Evolutionary conservation across 2,888 invertebrate species (phyloP).

Genomic region (Luperina nickerlii): DNA sequence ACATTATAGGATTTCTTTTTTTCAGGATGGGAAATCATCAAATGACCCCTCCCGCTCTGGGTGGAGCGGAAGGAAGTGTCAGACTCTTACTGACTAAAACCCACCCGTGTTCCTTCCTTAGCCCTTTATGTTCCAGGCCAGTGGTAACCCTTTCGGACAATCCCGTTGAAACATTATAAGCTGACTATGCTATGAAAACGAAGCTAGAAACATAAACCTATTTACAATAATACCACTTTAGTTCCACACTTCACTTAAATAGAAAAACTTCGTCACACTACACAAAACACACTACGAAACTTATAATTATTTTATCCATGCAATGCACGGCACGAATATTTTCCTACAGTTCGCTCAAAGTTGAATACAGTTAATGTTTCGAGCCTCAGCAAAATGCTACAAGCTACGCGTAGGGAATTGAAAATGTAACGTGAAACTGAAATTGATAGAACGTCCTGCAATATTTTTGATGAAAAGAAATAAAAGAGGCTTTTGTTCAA

Average conservation of each 20-base stretch:
- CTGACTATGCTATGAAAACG: neutral
- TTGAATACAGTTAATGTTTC: constrained; percentile 44
- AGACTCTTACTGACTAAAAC: too few relatives aligned
- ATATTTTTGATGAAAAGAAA: constrained; percentile 42
- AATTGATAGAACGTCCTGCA: constrained; percentile 32
- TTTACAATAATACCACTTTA: constrained; percentile 17
- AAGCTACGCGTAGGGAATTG: constrained; percentile 43
- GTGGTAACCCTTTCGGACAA: too few relatives aligned
- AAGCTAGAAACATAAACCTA: neutral
- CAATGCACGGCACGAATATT: constrained; percentile 35
- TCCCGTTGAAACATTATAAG: neutral
- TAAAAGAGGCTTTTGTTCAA: constrained; percentile 30
- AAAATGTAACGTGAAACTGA: constrained; percentile 50
- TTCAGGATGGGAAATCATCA: too few relatives aligned
- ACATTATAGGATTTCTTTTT: too few relatives aligned
- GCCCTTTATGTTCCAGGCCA: too few relatives aligned
- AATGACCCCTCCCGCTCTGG: too few relatives aligned
- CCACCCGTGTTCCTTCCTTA: too few relatives aligned
- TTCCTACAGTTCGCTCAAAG: constrained; percentile 34
- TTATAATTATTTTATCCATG: constrained; percentile 50
- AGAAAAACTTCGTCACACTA: constrained; percentile 38
- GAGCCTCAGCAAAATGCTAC: constrained; percentile 21
- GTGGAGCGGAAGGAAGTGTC: too few relatives aligned
- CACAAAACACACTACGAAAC: constrained; percentile 18
- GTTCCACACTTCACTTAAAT: constrained; percentile 32